Base-by-base conservation (phyloP, 1,140 invertebrate species). In the Globodera ellingtonae region DNA sequence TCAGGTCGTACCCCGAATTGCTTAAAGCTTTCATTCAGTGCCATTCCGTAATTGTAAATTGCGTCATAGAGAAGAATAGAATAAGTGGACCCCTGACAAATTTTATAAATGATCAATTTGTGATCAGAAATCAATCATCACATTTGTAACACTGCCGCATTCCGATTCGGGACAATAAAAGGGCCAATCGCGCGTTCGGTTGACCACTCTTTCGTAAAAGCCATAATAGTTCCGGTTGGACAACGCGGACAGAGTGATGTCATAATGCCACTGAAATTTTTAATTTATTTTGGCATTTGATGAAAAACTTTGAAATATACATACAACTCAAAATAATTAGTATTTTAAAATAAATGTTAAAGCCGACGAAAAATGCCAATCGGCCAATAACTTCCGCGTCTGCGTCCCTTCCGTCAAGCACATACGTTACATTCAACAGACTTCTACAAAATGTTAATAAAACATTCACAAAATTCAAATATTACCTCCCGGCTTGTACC, bases 381-480 rank as follows among this genome's bases (percentile, higher is more conserved):
- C 67, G 35, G 8, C 72, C 84, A 46, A 84, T 85, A 0, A 46
- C 72, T 59, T 85, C 73, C 8, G 83, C 83, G 8, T 77, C 78
- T 5, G 72, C 72, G 79, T 84, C 80, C 65, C 84, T 48, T 3
- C 80, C 72, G 48, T 75, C n/a, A n/a, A n/a, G n/a, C n/a, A n/a
- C n/a, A n/a, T n/a, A n/a, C n/a, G n/a, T n/a, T n/a, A n/a, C n/a
- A n/a, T n/a, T n/a, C n/a, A n/a, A n/a, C n/a, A n/a, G n/a, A n/a
- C n/a, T n/a, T n/a, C n/a, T n/a, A n/a, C n/a, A n/a, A n/a, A n/a
- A n/a, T n/a, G n/a, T n/a, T n/a, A n/a, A n/a, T n/a, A n/a, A n/a
- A n/a, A n/a, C n/a, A n/a, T n/a, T n/a, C n/a, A n/a, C n/a, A n/a
- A n/a, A n/a, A n/a, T n/a, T n/a, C n/a, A n/a, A n/a, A n/a, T n/a